Evolutionary conservation across 1,140 invertebrate genomes (phyloP), one percentile per base, ranked within the genome.

Genomic region (Zaprionus lachaisei): DNA sequence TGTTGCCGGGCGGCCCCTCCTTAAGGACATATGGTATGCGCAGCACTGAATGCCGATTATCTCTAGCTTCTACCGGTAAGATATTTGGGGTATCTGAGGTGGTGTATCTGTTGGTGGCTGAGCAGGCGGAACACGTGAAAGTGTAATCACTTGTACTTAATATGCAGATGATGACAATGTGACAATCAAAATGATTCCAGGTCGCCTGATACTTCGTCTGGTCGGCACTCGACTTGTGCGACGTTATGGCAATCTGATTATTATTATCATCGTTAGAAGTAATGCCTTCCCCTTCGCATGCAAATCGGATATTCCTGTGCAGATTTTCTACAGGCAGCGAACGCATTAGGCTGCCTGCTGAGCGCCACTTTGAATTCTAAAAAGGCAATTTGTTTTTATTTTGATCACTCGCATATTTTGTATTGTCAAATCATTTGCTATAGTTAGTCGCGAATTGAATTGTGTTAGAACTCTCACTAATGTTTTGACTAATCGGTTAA

Each of bases 121-220:
- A 51, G 51, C 49, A 6, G 47, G 58, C 58, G 51, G 58, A 26
- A 66, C 61, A 81, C 79, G 76, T 79, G 66, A 77, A 72, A 71
- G 81, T 85, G 84, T 89, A 89, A 89, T 89, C 84, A 89, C 84
- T 90, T 90, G 84, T 89, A 89, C 85, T 89, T 89, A 89, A 89
- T 89, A 89, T 89, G 84, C 84, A 89, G 76, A 89, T 89, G 84
- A 85, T 89, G 84, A 89, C 85, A 89, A 85, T 90, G 84, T 89
- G 84, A 89, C 85, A 89, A 89, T 89, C 84, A 89, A 85, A 90
- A 78, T 80, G 84, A 81, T 90, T 84, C 84, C 84, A 89, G 72
- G 81, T 85, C 76, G 81, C 76, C 77, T 72, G 77, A 69, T 70
- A 73, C 76, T 58, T 47, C 24, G 49, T 51, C 38, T 31, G 57